phyloP scores from a whole-genome alignment of 2,888 invertebrate species.

The Heteromyza rotundicornis region DNA sequence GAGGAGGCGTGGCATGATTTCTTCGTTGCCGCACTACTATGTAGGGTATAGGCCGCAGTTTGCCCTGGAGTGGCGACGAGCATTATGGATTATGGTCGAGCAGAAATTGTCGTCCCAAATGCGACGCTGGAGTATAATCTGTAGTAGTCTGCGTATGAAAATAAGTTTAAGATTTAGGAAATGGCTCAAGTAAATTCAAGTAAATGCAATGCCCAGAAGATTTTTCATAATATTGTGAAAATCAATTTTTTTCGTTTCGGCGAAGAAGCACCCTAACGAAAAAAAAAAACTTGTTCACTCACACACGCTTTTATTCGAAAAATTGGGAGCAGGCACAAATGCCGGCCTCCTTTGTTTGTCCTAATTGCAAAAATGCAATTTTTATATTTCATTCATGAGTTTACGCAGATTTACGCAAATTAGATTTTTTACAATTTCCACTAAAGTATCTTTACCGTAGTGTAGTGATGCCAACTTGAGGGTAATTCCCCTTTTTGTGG shows the following conservation, averaged over 20 bases:
- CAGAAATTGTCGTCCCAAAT: too few relatives aligned
- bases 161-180: too few relatives aligned
- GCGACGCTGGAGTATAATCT: too few relatives aligned
- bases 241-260: conserved; percentile 1
- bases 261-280: not conserved
- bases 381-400: conserved; percentile 18
- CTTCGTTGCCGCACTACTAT: conserved; percentile 27
- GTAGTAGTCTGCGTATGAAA: too few relatives aligned
- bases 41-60: conserved; percentile 33
- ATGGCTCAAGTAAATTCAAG: too few relatives aligned
- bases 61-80: conserved; percentile 39
- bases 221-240: conserved; percentile 1
- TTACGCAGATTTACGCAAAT: conserved; percentile 4
- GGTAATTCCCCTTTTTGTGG: not conserved
- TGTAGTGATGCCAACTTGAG: too few relatives aligned
- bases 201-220: too few relatives aligned
- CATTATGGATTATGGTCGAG: conserved; percentile 32
- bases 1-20: conserved; percentile 19
- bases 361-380: conserved; percentile 4
- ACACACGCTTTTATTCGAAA: conserved; percentile 1
- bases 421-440: too few relatives aligned
- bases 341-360: not conserved
- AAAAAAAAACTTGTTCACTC: not conserved
- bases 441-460: too few relatives aligned
- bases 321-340: not conserved